These are phyloP conservation scores for Dasysyrphus albostriatus DNA, from an alignment of 2,888 invertebrate species.

Conservation along the genomic window DNA sequence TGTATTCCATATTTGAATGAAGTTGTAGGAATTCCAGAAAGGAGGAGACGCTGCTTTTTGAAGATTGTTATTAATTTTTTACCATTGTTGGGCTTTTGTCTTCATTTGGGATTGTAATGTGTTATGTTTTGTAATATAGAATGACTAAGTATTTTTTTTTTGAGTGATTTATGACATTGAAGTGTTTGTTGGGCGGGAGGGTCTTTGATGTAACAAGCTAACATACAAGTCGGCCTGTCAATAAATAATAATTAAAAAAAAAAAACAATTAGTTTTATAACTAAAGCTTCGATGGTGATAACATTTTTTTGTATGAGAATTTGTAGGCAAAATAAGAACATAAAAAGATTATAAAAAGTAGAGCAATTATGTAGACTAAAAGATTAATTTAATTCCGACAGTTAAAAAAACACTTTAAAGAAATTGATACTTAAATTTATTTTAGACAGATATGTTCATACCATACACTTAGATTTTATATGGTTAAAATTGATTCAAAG, in stretches of 20 bases:
- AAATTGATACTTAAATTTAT: too few species aligned
- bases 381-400: too few species aligned
- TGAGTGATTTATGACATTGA: slow-evolving; percentile 13
- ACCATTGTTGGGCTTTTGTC: background rate
- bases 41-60: background rate
- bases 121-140: background rate
- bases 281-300: background rate
- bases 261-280: background rate
- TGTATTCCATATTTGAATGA: background rate
- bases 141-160: background rate
- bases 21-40: background rate
- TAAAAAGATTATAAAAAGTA: background rate
- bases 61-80: background rate
- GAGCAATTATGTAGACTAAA: too few species aligned
- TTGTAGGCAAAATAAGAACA: background rate
- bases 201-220: slow-evolving; percentile 11
- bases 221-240: background rate
- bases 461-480: too few species aligned
- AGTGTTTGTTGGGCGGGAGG: background rate
- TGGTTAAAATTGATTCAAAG: too few species aligned
- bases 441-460: too few species aligned
- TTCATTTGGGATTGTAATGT: background rate
- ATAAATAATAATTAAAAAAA: background rate
- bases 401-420: too few species aligned
- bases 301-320: background rate